These are phyloP conservation scores for Xestia c-nigrum DNA, from an alignment of 2,888 invertebrate species.

Conservation along the genomic window DNA sequence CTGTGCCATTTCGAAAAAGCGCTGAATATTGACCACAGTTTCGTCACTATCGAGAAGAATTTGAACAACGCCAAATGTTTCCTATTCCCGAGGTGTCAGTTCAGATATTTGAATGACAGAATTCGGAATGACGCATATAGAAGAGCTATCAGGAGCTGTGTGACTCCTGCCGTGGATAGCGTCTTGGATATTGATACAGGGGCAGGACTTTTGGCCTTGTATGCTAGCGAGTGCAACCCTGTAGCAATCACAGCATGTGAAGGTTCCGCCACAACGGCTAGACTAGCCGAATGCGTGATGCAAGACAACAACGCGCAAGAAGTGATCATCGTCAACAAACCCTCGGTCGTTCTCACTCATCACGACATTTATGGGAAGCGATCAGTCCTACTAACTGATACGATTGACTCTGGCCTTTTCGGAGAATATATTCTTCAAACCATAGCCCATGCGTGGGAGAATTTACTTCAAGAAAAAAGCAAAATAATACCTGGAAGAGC, in stretches of 20 bases:
- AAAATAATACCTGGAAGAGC: slow-evolving; percentile 54
- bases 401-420: slow-evolving; percentile 53
- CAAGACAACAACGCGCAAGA: slow-evolving; percentile 42
- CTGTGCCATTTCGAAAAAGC: slow-evolving; percentile 87
- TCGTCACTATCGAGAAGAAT: slow-evolving; percentile 74
- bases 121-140: slow-evolving; percentile 56
- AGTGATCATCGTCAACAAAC: slow-evolving; percentile 44
- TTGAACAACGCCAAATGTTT: slow-evolving; percentile 49
- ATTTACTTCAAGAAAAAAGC: slow-evolving; percentile 35
- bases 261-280: slow-evolving; percentile 34
- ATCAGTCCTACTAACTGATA: slow-evolving; percentile 51
- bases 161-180: slow-evolving; percentile 43
- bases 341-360: slow-evolving; percentile 25
- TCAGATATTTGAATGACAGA: slow-evolving; percentile 50
- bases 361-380: slow-evolving; percentile 35
- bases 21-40: slow-evolving; percentile 82
- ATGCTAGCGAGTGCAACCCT: slow-evolving; percentile 88
- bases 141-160: slow-evolving; percentile 46
- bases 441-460: slow-evolving; percentile 91
- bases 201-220: slow-evolving; percentile 89
- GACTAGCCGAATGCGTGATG: slow-evolving; percentile 49
- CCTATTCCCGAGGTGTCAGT: slow-evolving; percentile 41
- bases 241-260: slow-evolving; percentile 60
- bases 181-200: slow-evolving; percentile 55
- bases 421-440: slow-evolving; percentile 86